A percentile compares a stretch with the other conserved stretches of the same genome.
Evolutionary conservation across 2,113 vertebrate genomes (phyloP).

Genomic region (Oncorhynchus gorbuscha): DNA sequence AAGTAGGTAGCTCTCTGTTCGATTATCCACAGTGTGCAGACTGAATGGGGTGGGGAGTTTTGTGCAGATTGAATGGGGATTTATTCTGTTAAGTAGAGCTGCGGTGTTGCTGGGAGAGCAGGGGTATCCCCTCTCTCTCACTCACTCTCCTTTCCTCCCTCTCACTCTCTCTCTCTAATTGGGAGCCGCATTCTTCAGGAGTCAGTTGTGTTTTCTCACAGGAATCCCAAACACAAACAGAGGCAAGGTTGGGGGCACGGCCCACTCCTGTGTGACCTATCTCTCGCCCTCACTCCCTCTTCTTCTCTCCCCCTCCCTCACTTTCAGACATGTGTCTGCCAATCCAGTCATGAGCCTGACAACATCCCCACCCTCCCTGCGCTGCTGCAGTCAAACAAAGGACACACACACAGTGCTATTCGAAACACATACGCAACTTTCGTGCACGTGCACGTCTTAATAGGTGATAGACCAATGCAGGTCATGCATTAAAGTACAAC

Average conservation of each 20-base stretch:
- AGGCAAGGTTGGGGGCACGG: neutral
- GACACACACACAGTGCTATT: constrained; percentile 1
- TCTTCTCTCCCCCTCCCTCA: neutral
- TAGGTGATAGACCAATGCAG: too few relatives aligned
- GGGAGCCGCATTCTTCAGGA: constrained; percentile 58
- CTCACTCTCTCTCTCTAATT: constrained; percentile 48
- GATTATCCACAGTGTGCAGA: neutral
- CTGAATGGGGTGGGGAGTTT: neutral
- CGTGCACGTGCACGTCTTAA: neutral
- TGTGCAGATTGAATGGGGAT: neutral
- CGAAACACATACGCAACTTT: neutral
- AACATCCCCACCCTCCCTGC: constrained; percentile 11
- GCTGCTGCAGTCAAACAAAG: constrained; percentile 11
- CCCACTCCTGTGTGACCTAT: constrained; percentile 29
- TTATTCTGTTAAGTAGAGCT: neutral
- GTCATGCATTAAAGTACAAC: too few relatives aligned
- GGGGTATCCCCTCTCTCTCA: constrained; percentile 2
- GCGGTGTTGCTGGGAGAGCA: neutral
- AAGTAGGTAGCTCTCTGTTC: neutral
- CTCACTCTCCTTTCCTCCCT: neutral
- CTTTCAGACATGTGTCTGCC: constrained; percentile 49
- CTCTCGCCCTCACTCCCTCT: neutral
- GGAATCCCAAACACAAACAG: constrained; percentile 63
- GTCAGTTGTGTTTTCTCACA: constrained; percentile 62
- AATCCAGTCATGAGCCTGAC: constrained; percentile 39